Evolutionary conservation across 2,797 vertebrate species (phyloP).

Genomic region (Coccyzus lansbergi): DNA sequence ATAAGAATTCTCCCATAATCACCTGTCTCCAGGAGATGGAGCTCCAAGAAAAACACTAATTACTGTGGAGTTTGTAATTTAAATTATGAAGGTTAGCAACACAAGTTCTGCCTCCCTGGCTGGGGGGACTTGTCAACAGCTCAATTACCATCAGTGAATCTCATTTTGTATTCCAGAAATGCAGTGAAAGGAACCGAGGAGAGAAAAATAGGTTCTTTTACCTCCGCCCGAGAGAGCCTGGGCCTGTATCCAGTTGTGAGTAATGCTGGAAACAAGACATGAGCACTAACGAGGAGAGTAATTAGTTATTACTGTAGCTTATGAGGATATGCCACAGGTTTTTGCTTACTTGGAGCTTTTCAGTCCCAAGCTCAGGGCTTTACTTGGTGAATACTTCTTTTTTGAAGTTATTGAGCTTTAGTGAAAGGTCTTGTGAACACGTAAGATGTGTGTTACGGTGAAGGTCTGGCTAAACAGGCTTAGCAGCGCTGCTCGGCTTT

Average conservation of each 20-base stretch:
- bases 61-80: conserved; percentile 2
- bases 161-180: conserved; percentile 57
- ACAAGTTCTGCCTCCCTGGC: conserved; percentile 9
- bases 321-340: neutral
- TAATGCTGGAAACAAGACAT: conserved; percentile 30
- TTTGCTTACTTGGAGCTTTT: neutral
- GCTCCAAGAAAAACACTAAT: conserved; percentile 59
- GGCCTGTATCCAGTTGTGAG: conserved; percentile 40
- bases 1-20: neutral
- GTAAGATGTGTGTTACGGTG: neutral
- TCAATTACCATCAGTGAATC: conserved; percentile 11
- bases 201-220: conserved; percentile 29
- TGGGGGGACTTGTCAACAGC: conserved; percentile 32
- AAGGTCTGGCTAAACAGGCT: neutral
- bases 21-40: conserved; percentile 59
- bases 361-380: neutral
- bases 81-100: conserved; percentile 33
- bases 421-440: neutral
- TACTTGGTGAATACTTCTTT: neutral
- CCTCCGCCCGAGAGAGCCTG: neutral
- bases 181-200: neutral
- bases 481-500: neutral
- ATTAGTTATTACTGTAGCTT: conserved; percentile 45
- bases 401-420: conserved; percentile 2
- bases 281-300: conserved; percentile 1